Conservation (phyloP, 2,888 invertebrate species). For the Odontocolon sp. region DNA sequence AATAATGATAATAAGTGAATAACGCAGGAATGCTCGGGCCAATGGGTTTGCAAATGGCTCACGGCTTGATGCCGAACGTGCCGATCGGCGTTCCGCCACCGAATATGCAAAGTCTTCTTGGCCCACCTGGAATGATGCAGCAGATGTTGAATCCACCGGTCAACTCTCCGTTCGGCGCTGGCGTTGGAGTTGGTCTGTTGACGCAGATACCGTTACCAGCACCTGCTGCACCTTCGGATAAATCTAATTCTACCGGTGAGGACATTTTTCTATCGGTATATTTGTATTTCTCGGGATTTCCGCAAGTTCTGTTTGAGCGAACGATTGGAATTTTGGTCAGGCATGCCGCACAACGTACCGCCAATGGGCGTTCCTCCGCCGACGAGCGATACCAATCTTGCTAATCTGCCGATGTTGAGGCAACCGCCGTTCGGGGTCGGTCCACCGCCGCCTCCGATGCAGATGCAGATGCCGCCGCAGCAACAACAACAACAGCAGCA, state of each 20-base stretch:
- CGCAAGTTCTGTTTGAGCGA: no score
- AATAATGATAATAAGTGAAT: not conserved
- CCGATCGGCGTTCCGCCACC: constrained; percentile 84
- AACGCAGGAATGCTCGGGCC: constrained; percentile 79
- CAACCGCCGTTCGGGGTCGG: constrained; percentile 78
- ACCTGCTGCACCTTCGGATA: constrained; percentile 79
- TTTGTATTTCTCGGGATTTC: not conserved
- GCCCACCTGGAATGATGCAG: constrained; percentile 79
- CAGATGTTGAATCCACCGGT: constrained; percentile 77
- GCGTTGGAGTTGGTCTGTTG: constrained; percentile 76
- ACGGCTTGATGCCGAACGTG: constrained; percentile 82
- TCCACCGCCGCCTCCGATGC: constrained; percentile 75
- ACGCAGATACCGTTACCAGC: constrained; percentile 80
- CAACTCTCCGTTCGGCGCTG: constrained; percentile 78
- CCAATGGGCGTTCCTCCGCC: constrained; percentile 80
- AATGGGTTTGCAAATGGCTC: constrained; percentile 83
- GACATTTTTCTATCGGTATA: not conserved
- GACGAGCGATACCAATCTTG: constrained; percentile 75
- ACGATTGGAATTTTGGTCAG: no score
- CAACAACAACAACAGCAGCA: constrained; percentile 65
- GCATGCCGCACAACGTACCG: constrained; percentile 80
- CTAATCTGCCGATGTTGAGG: constrained; percentile 76
- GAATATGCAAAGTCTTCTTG: constrained; percentile 81
- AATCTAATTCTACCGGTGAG: constrained; percentile 78
- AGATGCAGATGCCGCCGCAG: constrained; percentile 71